A percentile compares a stretch with the other conserved stretches of the same genome.
phyloP scores from a whole-genome alignment of 2,113 vertebrate species.

The Cercocebus atys region DNA sequence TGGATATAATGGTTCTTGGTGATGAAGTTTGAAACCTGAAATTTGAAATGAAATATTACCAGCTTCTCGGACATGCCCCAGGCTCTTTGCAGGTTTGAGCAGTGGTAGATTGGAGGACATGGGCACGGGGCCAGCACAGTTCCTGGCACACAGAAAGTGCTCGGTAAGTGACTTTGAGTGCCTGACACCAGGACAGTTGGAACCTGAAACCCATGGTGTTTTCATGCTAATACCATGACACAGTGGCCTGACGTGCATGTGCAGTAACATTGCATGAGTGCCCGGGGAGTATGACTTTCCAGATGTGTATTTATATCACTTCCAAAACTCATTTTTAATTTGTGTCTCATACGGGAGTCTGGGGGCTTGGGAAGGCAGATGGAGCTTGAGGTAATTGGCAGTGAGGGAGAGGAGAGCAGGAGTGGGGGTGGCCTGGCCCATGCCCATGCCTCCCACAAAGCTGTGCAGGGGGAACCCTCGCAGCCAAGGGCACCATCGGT shows the following conservation, averaged over 20 bases:
- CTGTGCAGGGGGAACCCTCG: fast-evolving
- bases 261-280: fast-evolving
- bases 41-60: not conserved
- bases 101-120: fast-evolving
- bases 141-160: not conserved
- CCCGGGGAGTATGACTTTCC: fast-evolving
- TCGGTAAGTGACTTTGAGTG: not conserved
- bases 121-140: fast-evolving
- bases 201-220: fast-evolving
- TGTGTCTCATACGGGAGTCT: fast-evolving
- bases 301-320: fast-evolving
- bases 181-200: not conserved
- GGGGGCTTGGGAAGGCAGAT: not conserved
- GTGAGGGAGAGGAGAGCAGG: not conserved
- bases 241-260: fast-evolving
- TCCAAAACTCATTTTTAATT: not conserved
- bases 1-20: not conserved
- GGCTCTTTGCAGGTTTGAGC: no score
- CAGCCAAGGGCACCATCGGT: no score
- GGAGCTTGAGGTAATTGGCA: no score
- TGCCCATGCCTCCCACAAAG: fast-evolving
- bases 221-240: not conserved
- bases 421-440: fast-evolving
- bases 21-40: not conserved
- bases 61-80: no score